Evolutionary conservation across 1,140 invertebrate species (phyloP).

Genomic region (Glossosoma conforme): DNA sequence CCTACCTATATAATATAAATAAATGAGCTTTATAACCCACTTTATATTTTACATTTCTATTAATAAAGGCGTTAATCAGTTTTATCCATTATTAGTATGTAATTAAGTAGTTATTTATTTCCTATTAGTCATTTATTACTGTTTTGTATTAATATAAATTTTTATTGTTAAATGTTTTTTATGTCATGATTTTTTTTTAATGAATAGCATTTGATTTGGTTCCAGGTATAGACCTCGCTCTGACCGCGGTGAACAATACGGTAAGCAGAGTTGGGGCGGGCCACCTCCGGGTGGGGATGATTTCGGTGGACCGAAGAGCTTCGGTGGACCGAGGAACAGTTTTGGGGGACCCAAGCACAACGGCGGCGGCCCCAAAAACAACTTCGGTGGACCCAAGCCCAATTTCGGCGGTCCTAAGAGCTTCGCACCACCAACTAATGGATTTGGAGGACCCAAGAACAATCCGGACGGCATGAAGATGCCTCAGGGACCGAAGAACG

Average conservation of each 20-base stretch:
- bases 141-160: no score
- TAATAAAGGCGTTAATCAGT: no score
- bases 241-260: constrained; percentile 57
- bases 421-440: constrained; percentile 41
- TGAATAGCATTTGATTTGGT: constrained; percentile 1
- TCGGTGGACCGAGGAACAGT: constrained; percentile 43
- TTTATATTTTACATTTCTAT: no score
- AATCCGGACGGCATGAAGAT: constrained; percentile 37
- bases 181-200: no score
- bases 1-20: no score
- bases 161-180: no score
- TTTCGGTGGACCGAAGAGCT: constrained; percentile 50
- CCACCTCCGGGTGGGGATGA: constrained; percentile 44
- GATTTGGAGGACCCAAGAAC: constrained; percentile 47
- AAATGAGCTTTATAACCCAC: no score
- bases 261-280: constrained; percentile 49
- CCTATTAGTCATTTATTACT: no score
- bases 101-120: no score
- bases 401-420: constrained; percentile 50
- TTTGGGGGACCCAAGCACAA: constrained; percentile 46
- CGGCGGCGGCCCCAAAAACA: constrained; percentile 51
- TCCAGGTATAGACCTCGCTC: constrained; percentile 51
- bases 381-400: constrained; percentile 47
- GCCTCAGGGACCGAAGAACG: constrained; percentile 39
- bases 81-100: no score